Evolutionary conservation across 2,797 vertebrate genomes (phyloP), one percentile per base, ranked within the genome.

Genomic region (Parambassis ranga): DNA sequence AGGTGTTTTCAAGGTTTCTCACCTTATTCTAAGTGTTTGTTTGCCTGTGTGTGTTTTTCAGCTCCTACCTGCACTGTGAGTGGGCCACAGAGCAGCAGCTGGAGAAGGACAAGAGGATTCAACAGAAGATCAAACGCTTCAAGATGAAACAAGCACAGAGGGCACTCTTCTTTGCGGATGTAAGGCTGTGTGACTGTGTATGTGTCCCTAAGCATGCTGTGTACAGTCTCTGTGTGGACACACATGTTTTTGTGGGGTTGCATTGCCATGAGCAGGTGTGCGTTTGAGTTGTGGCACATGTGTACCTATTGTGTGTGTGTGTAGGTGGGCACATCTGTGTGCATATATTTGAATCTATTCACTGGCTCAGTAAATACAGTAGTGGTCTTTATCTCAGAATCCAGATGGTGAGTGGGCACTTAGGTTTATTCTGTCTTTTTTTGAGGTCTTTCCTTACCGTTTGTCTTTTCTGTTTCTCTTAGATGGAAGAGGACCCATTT

Each of bases 71-170:
- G 73, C 98, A 99, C 90, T 99, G 97, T 88, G 98, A 99, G 91
- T 99, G 98, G 98, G 96, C 98, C 82, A 96, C 95, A 44, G 98
- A 99, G 86, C 94, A 96, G 79, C 96, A 98, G 37, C 94, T 99
- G 89, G 92, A 89, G 88, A 99, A 97, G 87, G 98, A 99, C 94
- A 99, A 99, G 94, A 95, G 98, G 91, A 99, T 99, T 88, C 98
- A 97, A 84, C 98, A 96, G 93, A 99, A 99, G 94, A 98, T 99
- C 90, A 99, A 99, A 89, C 94, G 98, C 74, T 99, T 99, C 90
- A 99, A 98, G 92, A 89, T 96, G 71, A 96, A 98, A 91, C 97
- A 99, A 90, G 96, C 97, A 66, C 98, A 99, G 88, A 95, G 95
- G 91, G 96, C 96, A 51, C 96, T 97, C 90, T 96, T 99, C 91